These are phyloP conservation scores for Thalpophila matura DNA, from an alignment of 2,888 invertebrate genomes.

Conservation along the genomic window DNA sequence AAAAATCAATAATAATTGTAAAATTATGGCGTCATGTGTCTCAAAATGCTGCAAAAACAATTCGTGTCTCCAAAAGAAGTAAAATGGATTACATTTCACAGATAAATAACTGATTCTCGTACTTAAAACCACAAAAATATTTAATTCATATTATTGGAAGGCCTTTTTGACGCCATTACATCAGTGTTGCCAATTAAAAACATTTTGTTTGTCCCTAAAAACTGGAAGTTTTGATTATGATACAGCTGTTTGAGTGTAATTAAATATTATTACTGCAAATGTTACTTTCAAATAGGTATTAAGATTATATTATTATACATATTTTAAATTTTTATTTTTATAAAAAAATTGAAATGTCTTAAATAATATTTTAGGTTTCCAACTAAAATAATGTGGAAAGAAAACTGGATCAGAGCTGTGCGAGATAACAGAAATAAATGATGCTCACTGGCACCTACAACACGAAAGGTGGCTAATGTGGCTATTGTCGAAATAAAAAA, in stretches of 20 bases:
- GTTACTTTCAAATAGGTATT: neutral
- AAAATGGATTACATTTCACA: conserved; percentile 13
- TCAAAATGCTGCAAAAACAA: no score
- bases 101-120: neutral
- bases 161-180: neutral
- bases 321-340: no score
- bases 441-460: neutral
- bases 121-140: conserved; percentile 3
- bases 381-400: neutral
- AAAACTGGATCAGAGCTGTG: conserved; percentile 4
- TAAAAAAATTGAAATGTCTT: neutral
- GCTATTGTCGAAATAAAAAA: no score
- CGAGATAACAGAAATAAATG: conserved; percentile 15
- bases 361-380: conserved; percentile 5
- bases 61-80: no score
- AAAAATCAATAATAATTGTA: neutral
- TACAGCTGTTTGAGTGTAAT: neutral
- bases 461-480: no score
- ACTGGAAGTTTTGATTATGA: neutral
- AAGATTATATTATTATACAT: neutral
- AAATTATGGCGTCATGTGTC: conserved; percentile 1
- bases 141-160: neutral
- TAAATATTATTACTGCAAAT: conserved; percentile 7
- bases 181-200: conserved; percentile 5
- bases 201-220: conserved; percentile 1